phyloP scores from a whole-genome alignment of 2,797 vertebrate genomes.

The Stomatorhinus walkeri region DNA sequence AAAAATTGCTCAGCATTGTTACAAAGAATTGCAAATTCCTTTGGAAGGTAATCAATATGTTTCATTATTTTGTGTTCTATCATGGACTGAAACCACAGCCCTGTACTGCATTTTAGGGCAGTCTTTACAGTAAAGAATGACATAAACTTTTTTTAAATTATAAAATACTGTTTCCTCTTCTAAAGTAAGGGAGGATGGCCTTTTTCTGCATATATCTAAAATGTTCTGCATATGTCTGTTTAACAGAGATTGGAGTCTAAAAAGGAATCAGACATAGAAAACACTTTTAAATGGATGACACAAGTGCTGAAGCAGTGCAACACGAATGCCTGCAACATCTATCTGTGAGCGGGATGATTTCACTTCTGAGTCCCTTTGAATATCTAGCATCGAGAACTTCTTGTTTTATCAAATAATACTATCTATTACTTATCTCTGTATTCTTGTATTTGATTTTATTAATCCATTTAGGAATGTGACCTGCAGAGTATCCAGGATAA shows the following conservation, averaged over 20 bases:
- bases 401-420: not conserved
- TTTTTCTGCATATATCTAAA: not conserved
- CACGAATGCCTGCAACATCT: constrained; percentile 28
- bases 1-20: constrained; percentile 34
- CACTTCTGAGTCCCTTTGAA: not conserved
- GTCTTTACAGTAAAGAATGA: not conserved
- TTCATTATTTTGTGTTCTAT: not conserved
- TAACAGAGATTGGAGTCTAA: constrained; percentile 25
- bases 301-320: constrained; percentile 22
- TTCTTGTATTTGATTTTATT: not conserved
- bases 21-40: constrained; percentile 33
- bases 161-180: not conserved
- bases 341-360: constrained; percentile 25
- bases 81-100: not conserved
- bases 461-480: not conserved
- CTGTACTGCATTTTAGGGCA: not conserved
- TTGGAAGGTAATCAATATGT: constrained; percentile 30
- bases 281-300: constrained; percentile 22
- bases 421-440: not conserved
- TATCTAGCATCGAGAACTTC: too few species aligned
- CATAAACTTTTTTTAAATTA: not conserved
- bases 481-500: not conserved
- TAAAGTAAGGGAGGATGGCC: not conserved
- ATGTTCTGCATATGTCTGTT: not conserved
- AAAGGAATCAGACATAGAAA: constrained; percentile 22